Evolutionary conservation across 2,113 vertebrate species (phyloP), one percentile per base, ranked within the genome.

Genomic region (Chaenocephalus aceratus): DNA sequence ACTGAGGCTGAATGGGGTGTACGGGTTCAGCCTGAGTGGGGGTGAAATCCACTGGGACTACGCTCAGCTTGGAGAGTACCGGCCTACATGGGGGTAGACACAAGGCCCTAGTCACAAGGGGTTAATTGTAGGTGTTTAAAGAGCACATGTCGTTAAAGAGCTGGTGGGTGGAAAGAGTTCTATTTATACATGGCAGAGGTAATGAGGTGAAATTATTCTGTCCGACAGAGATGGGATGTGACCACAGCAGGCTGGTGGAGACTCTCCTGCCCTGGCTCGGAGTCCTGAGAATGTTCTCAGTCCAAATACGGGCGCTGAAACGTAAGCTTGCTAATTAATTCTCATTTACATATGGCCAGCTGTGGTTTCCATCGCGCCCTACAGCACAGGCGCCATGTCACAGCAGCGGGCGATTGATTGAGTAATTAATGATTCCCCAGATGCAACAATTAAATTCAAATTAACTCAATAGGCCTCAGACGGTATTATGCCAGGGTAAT

Each of bases 121-220:
- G 92, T 95, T 94, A 93, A 95, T 95, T 95, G 94, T 93, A 88
- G 91, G 91, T 90, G 93, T 94, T 94, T 94, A 92, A 93, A 92
- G 93, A 93, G 93, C 66, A 94, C 85, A 61, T 94, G 96, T 95
- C 95, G 94, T 94, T 95, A 96, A 96, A 97, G 96, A 94, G 90
- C 83, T 87, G 91, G 91, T 92, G 88, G 93, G 94, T 92, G 96
- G 96, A 96, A 96, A 96, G 95, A 93, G 88, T 91, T 93, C 92
- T 97, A 96, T 97, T 97, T 97, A 97, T 96, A 97, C 95, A 90
- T 92, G 95, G 94, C 82, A 89, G 95, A 96, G 88, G 95, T 97
- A 98, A 98, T 97, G 96, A 97, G 96, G 96, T 96, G 96, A 97
- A 98, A 97, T 97, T 97, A 97, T 97, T 94, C 88, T 96, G 96